Evolutionary conservation across 2,113 vertebrate genomes (phyloP).

Genomic region (Apodemus sylvaticus): DNA sequence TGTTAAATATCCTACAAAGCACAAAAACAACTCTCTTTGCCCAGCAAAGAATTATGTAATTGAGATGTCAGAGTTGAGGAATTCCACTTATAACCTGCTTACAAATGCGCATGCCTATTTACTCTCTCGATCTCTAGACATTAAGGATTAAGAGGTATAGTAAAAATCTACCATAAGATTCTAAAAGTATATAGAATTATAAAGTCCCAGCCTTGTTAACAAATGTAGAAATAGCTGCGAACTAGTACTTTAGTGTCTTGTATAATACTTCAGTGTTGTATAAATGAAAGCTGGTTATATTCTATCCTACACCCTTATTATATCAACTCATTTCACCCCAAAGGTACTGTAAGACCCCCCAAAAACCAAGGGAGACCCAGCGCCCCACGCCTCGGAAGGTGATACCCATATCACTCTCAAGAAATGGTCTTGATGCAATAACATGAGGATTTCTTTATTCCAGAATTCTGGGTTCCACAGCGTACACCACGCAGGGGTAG

Average conservation of each 20-base stretch:
- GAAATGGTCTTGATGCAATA: too few relatives aligned
- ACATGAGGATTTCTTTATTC: too few relatives aligned
- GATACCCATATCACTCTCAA: too few relatives aligned
- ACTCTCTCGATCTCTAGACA: not conserved
- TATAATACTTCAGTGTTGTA: not conserved
- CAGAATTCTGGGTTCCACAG: too few relatives aligned
- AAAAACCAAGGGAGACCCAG: too few relatives aligned
- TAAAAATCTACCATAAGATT: not conserved
- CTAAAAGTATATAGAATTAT: not conserved
- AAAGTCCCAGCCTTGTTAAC: not conserved
- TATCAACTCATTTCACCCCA: not conserved
- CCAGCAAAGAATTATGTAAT: not conserved
- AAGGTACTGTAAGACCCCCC: not conserved
- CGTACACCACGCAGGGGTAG: too few relatives aligned
- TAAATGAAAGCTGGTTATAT: not conserved
- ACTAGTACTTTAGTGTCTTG: not conserved
- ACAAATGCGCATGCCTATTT: not conserved
- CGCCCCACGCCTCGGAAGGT: too few relatives aligned
- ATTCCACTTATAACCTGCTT: not conserved
- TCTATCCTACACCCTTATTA: not conserved
- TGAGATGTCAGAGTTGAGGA: not conserved
- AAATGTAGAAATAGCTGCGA: not conserved
- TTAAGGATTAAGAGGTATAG: not conserved
- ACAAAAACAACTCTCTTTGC: too few relatives aligned
- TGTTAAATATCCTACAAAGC: not conserved